Base-by-base conservation (phyloP, 2,888 invertebrate species). In the Mythimna albipuncta region DNA sequence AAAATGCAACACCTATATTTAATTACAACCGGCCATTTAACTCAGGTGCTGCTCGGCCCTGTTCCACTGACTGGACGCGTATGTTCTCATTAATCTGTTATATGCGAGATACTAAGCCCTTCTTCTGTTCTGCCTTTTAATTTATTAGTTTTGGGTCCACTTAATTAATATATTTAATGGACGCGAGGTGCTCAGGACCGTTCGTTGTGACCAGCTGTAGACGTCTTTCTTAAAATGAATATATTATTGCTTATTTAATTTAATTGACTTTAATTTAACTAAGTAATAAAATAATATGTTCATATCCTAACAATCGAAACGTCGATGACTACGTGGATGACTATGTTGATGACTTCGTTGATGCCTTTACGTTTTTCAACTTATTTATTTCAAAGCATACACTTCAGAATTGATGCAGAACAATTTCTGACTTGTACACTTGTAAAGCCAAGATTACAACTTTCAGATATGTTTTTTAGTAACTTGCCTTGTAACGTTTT, bases 41-140 rank as follows among this genome's bases (percentile, higher is more conserved):
- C 26, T 9, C 62, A 65, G 67, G 72, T 73, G 67, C 63, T 62
- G 70, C 69, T 74, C 77, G 76, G 72, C 69, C 77, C 78, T 79
- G 77, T 82, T 76, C 71, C 59, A 69, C 21, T 69, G 9, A 38
- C 64, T 13, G 66, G 72, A 68, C 74, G 72, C 64, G 10, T 66
- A 75, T 44, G 64, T 66, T 72, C 72, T 78, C 52, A 72, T 72
- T 72, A 57, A 63, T 72, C n/a, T 57, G 26, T 72, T 77, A 82
- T 77, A 81, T 80, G 71, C 75, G 65, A 81, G 52, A 65, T 68
- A 64, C 61, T 71, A 52, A 44, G 11, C 3, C 38, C 57, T 57
- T 61, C 65, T 70, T 61, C 69, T 55, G 41, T 41, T 59, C 26
- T 69, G 35, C 44, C n/a, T 64, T n/a, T 55, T 26, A 64, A 69